These are phyloP conservation scores for Empidonax alnorum DNA, from an alignment of 2,113 vertebrate species.

Conservation along the genomic window DNA sequence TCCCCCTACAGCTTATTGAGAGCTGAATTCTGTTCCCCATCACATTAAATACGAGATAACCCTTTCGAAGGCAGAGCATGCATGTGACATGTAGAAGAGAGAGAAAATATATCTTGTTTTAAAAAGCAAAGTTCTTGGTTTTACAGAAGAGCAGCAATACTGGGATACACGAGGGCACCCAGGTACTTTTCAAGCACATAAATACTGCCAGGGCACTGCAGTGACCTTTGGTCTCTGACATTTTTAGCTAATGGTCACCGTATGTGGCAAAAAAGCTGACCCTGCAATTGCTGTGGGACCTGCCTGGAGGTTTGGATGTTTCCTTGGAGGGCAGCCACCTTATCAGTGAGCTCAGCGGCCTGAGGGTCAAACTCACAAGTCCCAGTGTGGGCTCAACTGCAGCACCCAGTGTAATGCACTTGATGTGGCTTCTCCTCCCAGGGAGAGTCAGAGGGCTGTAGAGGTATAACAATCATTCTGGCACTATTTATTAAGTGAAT, in stretches of 20 bases:
- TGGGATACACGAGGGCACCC: background rate
- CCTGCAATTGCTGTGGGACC: background rate
- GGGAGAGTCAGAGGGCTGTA: background rate
- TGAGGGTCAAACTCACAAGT: background rate
- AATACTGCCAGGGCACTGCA: constrained; percentile 4
- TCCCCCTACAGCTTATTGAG: constrained; percentile 34
- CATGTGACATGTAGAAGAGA: background rate
- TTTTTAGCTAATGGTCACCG: constrained; percentile 56
- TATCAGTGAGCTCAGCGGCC: background rate
- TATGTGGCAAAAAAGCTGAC: constrained; percentile 35
- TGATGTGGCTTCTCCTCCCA: rapidly evolving
- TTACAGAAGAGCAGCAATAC: background rate
- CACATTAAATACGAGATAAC: background rate
- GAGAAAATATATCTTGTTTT: background rate
- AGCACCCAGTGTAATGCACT: rapidly evolving
- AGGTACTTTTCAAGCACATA: constrained; percentile 12
- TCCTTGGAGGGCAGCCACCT: constrained; percentile 15
- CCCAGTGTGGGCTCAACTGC: background rate
- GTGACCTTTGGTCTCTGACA: constrained; percentile 37
- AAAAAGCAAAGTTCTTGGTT: background rate
- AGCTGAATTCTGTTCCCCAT: background rate
- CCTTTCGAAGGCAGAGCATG: background rate
- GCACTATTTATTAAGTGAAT: background rate
- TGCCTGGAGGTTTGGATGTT: constrained; percentile 7
- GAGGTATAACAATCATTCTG: background rate